These are phyloP conservation scores for Thyatira batis DNA, from an alignment of 2,888 invertebrate species.

Conservation along the genomic window DNA sequence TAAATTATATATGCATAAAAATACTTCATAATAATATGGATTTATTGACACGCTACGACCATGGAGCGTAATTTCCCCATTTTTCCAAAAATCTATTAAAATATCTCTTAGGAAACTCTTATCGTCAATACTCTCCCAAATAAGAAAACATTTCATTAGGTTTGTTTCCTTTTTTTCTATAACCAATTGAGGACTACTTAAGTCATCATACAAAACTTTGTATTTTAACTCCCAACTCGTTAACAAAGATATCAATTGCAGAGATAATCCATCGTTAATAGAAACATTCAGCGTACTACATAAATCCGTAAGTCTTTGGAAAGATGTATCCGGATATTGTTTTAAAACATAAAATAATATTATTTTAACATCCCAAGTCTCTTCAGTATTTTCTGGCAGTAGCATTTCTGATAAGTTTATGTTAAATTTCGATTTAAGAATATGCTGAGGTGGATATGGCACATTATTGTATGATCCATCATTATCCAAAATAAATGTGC, in stretches of 20 bases:
- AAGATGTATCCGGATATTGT: conserved; percentile 57
- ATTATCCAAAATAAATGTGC: conserved; percentile 51
- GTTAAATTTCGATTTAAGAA: conserved; percentile 69
- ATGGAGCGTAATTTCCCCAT: conserved; percentile 73
- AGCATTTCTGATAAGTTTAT: conserved; percentile 69
- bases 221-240: conserved; percentile 71
- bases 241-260: conserved; percentile 66
- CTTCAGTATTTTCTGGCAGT: conserved; percentile 69
- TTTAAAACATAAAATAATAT: conserved; percentile 69
- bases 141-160: conserved; percentile 54
- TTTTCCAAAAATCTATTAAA: conserved; percentile 74
- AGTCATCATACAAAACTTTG: conserved; percentile 54
- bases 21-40: conserved; percentile 77
- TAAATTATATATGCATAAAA: conserved; percentile 67
- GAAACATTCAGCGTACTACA: conserved; percentile 66
- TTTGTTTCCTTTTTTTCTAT: conserved; percentile 55
- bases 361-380: conserved; percentile 75
- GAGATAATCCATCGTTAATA: conserved; percentile 65
- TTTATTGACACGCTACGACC: conserved; percentile 69
- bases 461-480: conserved; percentile 51
- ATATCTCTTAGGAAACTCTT: conserved; percentile 67
- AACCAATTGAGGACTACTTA: conserved; percentile 52
- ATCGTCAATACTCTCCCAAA: conserved; percentile 71
- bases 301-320: conserved; percentile 58
- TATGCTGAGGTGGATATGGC: conserved; percentile 64